Evolutionary conservation across 2,797 vertebrate genomes (phyloP).

Genomic region (Labeo calbasu): DNA sequence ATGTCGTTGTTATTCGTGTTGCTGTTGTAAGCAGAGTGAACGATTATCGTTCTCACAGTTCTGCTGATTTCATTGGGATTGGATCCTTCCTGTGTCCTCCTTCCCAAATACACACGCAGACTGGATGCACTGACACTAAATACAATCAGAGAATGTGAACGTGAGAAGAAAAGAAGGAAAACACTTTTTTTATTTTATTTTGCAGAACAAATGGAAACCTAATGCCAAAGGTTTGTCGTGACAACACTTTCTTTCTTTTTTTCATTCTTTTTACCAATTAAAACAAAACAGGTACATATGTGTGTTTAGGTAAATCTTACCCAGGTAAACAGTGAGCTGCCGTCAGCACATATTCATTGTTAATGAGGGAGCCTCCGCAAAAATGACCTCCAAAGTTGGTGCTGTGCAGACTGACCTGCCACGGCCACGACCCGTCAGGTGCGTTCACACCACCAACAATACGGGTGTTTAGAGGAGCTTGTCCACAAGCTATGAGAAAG

Average conservation of each 20-base stretch:
- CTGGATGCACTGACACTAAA: background rate
- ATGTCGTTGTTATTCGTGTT: constrained; percentile 57
- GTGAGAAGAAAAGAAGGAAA: background rate
- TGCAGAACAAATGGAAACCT: background rate
- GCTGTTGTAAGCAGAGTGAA: constrained; percentile 40
- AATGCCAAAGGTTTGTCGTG: background rate
- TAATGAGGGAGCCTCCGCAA: constrained; percentile 58
- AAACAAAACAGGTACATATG: background rate
- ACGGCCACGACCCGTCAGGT: constrained; percentile 45
- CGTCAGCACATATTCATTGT: constrained; percentile 46
- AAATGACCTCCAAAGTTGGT: constrained; percentile 8
- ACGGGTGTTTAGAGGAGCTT: constrained; percentile 42
- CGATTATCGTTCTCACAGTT: background rate
- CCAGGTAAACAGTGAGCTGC: constrained; percentile 49
- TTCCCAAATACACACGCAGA: constrained; percentile 49
- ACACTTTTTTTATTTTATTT: no score
- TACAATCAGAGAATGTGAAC: background rate
- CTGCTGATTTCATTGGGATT: constrained; percentile 35
- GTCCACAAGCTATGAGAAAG: constrained; percentile 45
- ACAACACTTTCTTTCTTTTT: background rate
- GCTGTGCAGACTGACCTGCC: constrained; percentile 55
- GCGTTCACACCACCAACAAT: constrained; percentile 50
- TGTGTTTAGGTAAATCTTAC: constrained; percentile 11
- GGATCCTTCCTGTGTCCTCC: background rate
- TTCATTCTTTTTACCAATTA: background rate